Conservation (phyloP, 2,888 invertebrate genomes). For the Xestia c-nigrum region DNA sequence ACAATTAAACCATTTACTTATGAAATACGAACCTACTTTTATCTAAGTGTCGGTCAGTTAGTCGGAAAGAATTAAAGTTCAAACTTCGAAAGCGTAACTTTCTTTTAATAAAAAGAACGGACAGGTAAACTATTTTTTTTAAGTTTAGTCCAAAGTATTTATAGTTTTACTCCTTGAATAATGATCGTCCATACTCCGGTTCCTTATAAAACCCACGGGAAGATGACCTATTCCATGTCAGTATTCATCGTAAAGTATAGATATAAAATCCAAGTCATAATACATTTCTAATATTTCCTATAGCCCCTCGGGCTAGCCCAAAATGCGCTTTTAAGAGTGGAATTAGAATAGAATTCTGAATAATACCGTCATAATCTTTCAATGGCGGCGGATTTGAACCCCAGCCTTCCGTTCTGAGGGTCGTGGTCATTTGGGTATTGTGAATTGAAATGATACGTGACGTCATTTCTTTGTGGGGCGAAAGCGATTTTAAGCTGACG, state of each 20-base stretch:
- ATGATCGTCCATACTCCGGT: not conserved
- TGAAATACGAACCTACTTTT: not conserved
- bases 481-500: slow-evolving; percentile 1
- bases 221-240: not conserved
- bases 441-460: slow-evolving; percentile 54
- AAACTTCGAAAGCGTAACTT: not conserved
- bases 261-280: slow-evolving; percentile 16
- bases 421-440: slow-evolving; percentile 53
- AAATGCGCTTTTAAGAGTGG: slow-evolving; percentile 48
- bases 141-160: not conserved
- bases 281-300: slow-evolving; percentile 46
- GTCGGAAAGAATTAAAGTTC: not conserved
- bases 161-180: not conserved
- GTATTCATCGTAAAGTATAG: not conserved
- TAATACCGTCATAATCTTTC: slow-evolving; percentile 60
- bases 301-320: slow-evolving; percentile 18
- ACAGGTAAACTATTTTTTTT: not conserved
- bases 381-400: slow-evolving; percentile 56
- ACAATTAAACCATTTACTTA: slow-evolving; percentile 12
- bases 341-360: slow-evolving; percentile 48
- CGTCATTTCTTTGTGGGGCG: slow-evolving; percentile 6
- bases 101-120: not conserved
- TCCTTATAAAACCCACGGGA: not conserved
- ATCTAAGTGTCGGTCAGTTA: not conserved
- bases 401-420: slow-evolving; percentile 28